Evolutionary conservation across 1,140 invertebrate genomes (phyloP), one percentile per base, ranked within the genome.

Genomic region (Pogonomyrmex californicus): DNA sequence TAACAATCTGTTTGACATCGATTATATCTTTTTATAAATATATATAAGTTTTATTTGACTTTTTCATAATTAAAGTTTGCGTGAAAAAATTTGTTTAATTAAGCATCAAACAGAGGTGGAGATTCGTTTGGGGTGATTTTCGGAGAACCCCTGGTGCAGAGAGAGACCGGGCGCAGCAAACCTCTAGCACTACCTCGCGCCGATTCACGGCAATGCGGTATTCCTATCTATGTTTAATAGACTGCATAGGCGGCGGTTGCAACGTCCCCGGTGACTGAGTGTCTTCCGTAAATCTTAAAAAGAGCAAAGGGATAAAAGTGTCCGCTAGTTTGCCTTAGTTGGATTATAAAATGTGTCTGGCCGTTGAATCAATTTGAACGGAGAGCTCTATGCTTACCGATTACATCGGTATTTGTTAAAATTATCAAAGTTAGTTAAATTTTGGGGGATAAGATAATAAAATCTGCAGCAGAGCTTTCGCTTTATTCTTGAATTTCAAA

Each of bases 141-240:
- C 75, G 79, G 79, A 83, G 79, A 83, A 75, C 41, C 68, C 12
- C 79, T 62, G 54, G 33, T 62, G 68, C 14, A 54, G 70, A 30
- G 47, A 78, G 47, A 75, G 75, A 73, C 41, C 51, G 49, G 73
- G 81, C 86, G 56, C 89, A 90, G 89, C 63, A 75, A 90, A 87
- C 88, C 81, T 87, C 76, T 86, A 90, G 91, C 87, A 88, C 87
- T 91, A 90, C 88, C 90, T 88, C 81, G 87, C 91, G 89, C 88
- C 88, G 91, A 92, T 91, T 92, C 91, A 92, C 93, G 92, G 93
- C 93, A 94, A 93, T 94, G 93, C 93, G 93, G 93, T 92, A 93
- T 89, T 94, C 90, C 91, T 93, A 93, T 94, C 93, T 94, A 93
- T 94, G 92, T 93, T 94, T 94, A 93, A 94, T 93, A 93, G 92